phyloP scores from a whole-genome alignment of 1,140 invertebrate species.

The Cataglyphis hispanica region DNA sequence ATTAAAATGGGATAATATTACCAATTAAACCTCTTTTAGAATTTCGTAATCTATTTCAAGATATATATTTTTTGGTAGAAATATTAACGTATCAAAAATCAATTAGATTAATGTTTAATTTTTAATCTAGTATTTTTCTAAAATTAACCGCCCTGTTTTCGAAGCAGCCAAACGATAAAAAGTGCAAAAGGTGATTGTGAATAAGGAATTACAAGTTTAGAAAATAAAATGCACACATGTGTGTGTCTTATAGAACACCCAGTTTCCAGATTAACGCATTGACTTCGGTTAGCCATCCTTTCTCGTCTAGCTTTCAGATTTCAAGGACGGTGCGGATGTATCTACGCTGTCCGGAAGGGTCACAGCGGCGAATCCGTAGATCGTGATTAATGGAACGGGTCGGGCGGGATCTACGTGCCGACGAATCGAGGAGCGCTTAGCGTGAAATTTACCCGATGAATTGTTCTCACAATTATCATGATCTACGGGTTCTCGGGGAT shows the following conservation, averaged over 20 bases:
- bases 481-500: slow-evolving; percentile 85
- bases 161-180: not conserved
- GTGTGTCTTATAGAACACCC: not conserved
- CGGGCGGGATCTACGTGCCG: slow-evolving; percentile 50
- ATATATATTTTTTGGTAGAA: not conserved
- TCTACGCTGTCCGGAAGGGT: slow-evolving; percentile 12
- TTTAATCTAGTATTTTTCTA: not conserved
- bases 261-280: not conserved
- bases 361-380: slow-evolving; percentile 57
- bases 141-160: not conserved
- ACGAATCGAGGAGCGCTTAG: slow-evolving; percentile 76
- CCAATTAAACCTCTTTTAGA: slow-evolving; percentile 23
- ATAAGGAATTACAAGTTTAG: not conserved
- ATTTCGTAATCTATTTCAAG: slow-evolving; percentile 1
- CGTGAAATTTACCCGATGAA: slow-evolving; percentile 84
- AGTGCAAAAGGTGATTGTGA: not conserved
- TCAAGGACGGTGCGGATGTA: slow-evolving; percentile 23
- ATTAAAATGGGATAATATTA: slow-evolving; percentile 38
- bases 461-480: slow-evolving; percentile 87
- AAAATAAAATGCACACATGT: not conserved
- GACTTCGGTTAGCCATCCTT: not conserved
- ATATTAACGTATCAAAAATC: not conserved
- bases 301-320: slow-evolving; percentile 28
- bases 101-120: not conserved
- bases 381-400: slow-evolving; percentile 71